Evolutionary conservation across 2,888 invertebrate genomes (phyloP), one percentile per base, ranked within the genome.

Genomic region (Brachyopa scutellaris): DNA sequence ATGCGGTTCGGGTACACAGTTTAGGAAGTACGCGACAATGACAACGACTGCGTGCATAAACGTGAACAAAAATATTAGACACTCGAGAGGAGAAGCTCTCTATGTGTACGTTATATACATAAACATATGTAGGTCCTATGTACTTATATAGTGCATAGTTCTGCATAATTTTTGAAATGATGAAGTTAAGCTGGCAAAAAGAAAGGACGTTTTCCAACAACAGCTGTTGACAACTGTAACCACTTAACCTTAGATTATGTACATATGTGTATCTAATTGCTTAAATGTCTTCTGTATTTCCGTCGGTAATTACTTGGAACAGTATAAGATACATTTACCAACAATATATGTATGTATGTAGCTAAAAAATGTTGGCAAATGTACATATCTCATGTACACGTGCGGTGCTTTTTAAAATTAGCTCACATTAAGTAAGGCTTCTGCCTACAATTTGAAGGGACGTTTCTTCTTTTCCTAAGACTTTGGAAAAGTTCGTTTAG

Each of bases 21-120:
- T 80, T 70, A 76, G 76, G 80, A 80, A 69, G 36, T 80, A 80
- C 76, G 80, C 76, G 76, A 76, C 80, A 80, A 38, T 76, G 64
- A 76, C 57, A 69, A 19, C n/a, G n/a, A n/a, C n/a, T n/a, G n/a
- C n/a, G n/a, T 66, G 61, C 53, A 77, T 62, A 49, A 62, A 62
- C 36, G 29, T 62, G 45, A 64, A 53, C 38, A 45, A 67, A 51
- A 59, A 8, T 29, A 38, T 21, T 15, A 62, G 40, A 51, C 51
- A 47, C 51, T 64, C 13, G 15, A 62, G 19, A 51, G 51, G 42
- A 49, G 26, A 47, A 49, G 57, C n/a, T 29, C 6, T n/a, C 2
- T 45, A 6, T 11, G n/a, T 21, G 15, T 45, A 29, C n/a, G n/a
- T n/a, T n/a, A n/a, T 1, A 51, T 9, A 23, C 21, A 2, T 33